phyloP scores from a whole-genome alignment of 1,140 invertebrate species.

The Drosophila sturtevanti region DNA sequence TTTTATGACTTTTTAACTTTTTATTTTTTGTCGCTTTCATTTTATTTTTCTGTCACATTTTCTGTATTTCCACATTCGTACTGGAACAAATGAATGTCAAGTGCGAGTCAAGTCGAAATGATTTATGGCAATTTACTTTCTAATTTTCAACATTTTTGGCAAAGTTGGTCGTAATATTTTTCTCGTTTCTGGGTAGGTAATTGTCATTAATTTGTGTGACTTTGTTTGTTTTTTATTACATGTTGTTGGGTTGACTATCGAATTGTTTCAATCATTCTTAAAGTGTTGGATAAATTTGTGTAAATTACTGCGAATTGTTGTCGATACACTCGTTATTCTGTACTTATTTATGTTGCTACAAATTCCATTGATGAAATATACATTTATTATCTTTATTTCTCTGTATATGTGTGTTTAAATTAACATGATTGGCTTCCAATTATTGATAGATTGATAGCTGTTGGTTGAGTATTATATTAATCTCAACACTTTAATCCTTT shows the following conservation, averaged over 20 bases:
- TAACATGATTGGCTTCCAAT: slow-evolving; percentile 52
- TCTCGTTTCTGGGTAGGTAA: background rate
- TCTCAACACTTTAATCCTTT: too few relatives aligned
- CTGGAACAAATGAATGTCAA: slow-evolving; percentile 48
- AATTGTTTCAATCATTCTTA: slow-evolving; percentile 23
- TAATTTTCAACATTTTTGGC: slow-evolving; percentile 2
- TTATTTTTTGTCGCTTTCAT: background rate
- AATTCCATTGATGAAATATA: slow-evolving; percentile 60
- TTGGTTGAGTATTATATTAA: too few relatives aligned
- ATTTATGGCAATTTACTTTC: slow-evolving; percentile 48
- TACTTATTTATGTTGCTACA: slow-evolving; percentile 20
- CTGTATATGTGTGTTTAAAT: slow-evolving; percentile 24
- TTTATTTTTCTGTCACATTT: background rate
- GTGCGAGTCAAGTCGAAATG: slow-evolving; percentile 43
- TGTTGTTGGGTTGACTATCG: background rate
- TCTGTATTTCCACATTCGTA: background rate
- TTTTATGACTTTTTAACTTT: background rate
- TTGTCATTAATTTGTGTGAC: slow-evolving; percentile 2
- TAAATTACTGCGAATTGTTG: slow-evolving; percentile 44
- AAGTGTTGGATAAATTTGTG: slow-evolving; percentile 50
- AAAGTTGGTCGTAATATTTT: slow-evolving; percentile 2
- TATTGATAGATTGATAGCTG: slow-evolving; percentile 8
- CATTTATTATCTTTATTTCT: slow-evolving; percentile 1
- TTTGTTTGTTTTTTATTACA: background rate
- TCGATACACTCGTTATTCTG: slow-evolving; percentile 4